Conservation (phyloP, 92 coral and sea anemone species). For the Montipora capitata region DNA sequence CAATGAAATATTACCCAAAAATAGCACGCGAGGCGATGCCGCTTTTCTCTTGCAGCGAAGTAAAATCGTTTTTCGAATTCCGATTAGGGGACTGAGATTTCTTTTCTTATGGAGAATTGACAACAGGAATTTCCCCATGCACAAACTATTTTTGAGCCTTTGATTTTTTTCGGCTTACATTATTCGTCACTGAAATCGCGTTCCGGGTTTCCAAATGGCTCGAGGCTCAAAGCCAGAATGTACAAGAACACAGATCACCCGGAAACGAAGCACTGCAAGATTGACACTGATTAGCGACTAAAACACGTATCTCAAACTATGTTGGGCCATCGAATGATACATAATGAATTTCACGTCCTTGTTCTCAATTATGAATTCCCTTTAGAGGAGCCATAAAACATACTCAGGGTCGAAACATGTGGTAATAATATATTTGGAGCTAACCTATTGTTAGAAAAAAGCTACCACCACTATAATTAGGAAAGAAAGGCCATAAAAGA, state of each 20-base stretch:
- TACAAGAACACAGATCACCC: background rate
- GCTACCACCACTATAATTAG: too few species aligned
- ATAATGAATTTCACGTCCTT: background rate
- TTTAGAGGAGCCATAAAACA: too few species aligned
- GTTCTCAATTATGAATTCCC: too few species aligned
- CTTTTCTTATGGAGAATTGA: background rate
- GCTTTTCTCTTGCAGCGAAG: conserved; percentile 16
- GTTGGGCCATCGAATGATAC: background rate
- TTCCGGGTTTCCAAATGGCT: conserved; percentile 1
- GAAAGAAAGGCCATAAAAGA: too few species aligned
- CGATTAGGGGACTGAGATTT: conserved; percentile 18
- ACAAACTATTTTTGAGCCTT: background rate
- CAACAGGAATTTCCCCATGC: background rate
- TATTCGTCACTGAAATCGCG: background rate
- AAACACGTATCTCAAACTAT: background rate
- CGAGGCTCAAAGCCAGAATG: background rate
- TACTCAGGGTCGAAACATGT: background rate
- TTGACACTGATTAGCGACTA: background rate
- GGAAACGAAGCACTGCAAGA: conserved; percentile 13
- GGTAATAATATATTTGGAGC: too few species aligned
- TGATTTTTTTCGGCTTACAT: background rate
- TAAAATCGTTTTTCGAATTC: background rate
- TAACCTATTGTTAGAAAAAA: too few species aligned
- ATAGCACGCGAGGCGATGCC: background rate
- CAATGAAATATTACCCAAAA: conserved; percentile 2